Evolutionary conservation across 2,888 invertebrate species (phyloP).

Genomic region (Caenorhabditis doughertyi): DNA sequence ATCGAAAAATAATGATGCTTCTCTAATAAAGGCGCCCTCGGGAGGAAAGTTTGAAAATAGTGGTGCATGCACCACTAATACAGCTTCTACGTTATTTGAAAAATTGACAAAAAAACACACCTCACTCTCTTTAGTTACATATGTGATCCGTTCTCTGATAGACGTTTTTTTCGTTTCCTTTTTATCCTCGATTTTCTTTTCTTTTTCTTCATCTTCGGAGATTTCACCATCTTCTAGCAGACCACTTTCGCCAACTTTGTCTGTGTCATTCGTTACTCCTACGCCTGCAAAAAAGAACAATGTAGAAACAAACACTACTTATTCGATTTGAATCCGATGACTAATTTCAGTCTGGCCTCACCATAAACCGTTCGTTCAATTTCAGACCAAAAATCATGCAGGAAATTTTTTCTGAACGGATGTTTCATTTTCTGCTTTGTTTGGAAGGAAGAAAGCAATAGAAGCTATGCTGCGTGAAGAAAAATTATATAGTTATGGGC

Average conservation of each 20-base stretch:
- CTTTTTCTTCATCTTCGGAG: constrained; percentile 10
- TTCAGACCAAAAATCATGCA: constrained; percentile 33
- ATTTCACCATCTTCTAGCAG: constrained; percentile 20
- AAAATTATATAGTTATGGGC: constrained; percentile 19
- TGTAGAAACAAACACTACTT: not conserved
- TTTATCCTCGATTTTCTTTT: too few relatives aligned
- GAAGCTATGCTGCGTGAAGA: too few relatives aligned
- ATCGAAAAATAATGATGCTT: too few relatives aligned
- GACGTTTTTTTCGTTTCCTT: not conserved
- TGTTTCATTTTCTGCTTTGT: not conserved
- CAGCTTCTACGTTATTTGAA: not conserved
- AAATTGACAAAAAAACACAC: not conserved
- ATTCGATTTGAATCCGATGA: constrained; percentile 17
- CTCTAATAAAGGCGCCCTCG: too few relatives aligned
- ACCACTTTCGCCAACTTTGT: not conserved
- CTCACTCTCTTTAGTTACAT: not conserved
- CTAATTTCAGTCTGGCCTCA: constrained; percentile 8
- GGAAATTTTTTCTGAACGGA: not conserved
- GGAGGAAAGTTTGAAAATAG: too few relatives aligned
- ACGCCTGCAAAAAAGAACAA: constrained; percentile 35
- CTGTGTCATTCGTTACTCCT: constrained; percentile 3
- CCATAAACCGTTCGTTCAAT: constrained; percentile 20
- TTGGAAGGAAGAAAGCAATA: constrained; percentile 14
- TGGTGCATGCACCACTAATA: too few relatives aligned
- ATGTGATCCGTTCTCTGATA: constrained; percentile 17